Base-by-base conservation (phyloP, 2,888 invertebrate genomes). In the Theretra japonica region DNA sequence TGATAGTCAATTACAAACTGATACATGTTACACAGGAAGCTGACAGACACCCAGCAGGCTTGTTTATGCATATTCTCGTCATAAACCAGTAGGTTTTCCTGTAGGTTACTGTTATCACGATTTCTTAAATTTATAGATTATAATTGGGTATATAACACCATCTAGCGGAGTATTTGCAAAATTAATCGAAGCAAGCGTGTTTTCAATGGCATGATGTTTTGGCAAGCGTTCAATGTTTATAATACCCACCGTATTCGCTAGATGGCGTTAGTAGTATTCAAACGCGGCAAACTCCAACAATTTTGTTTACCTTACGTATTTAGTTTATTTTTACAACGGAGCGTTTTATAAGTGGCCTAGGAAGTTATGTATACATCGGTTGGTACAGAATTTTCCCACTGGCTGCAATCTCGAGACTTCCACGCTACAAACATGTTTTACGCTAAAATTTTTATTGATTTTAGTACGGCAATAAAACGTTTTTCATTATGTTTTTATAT, bases 311-410 rank as follows among this genome's bases (percentile, higher is more conserved):
- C 84, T 87, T 84, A 85, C 85, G 82, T 84, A 84, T 83, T 83
- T 74, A 78, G 88, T 90, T 91, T 93, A 93, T 93, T 94, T 94
- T 91, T 92, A 90, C 88, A 89, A 77, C 85, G 74, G 87, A 90
- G 87, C 90, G 84, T 88, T 91, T 91, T 91, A 91, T 91, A 93
- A 93, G 92, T 92, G 90, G 92, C 87, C 87, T 87, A 89, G 88
- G 91, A 90, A 91, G 91, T 90, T 86, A 85, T 85, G 82, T 84
- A 84, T 84, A 83, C 83, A 83, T 79, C 82, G 77, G 75, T 78
- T 78, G 79, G 82, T 83, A 84, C 85, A 88, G 83, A 86, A 86
- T 84, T 80, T 83, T 77, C 77, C 79, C 75, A 75, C 76, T 72
- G 76, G 77, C 81, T 84, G 85, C 87, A 86, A 79, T 82, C 79